These are phyloP conservation scores for Girardinus metallicus DNA, from an alignment of 2,797 vertebrate species.

Conservation along the genomic window DNA sequence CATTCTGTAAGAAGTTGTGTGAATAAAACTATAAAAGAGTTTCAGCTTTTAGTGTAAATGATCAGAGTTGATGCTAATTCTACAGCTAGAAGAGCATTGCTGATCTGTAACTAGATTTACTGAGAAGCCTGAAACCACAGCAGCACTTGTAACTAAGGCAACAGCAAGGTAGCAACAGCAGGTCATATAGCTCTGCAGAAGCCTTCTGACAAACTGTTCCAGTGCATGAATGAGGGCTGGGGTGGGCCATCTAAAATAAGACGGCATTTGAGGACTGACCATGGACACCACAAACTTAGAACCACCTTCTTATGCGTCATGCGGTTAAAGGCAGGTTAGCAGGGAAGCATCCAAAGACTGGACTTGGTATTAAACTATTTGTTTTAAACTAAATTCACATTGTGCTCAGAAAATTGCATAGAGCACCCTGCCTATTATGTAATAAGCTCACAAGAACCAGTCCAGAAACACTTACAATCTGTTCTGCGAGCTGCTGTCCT, in stretches of 20 bases:
- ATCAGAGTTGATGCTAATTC: background rate
- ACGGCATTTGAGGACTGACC: background rate
- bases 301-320: background rate
- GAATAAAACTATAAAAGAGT: background rate
- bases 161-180: background rate
- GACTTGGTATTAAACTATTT: background rate
- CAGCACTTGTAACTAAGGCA: background rate
- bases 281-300: background rate
- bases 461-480: slow-evolving; percentile 75
- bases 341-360: background rate
- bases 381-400: background rate
- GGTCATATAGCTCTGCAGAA: background rate
- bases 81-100: background rate
- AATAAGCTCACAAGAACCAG: background rate
- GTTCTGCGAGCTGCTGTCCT: slow-evolving; percentile 74
- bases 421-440: background rate
- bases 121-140: background rate
- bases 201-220: background rate
- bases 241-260: background rate
- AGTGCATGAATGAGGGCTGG: background rate
- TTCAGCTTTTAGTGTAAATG: background rate
- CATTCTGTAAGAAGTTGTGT: background rate
- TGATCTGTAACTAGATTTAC: background rate
- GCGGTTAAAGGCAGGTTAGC: background rate
- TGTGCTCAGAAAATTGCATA: background rate